Evolutionary conservation across 1,140 invertebrate species (phyloP), one percentile per base, ranked within the genome.

Genomic region (Ceratitis capitata): DNA sequence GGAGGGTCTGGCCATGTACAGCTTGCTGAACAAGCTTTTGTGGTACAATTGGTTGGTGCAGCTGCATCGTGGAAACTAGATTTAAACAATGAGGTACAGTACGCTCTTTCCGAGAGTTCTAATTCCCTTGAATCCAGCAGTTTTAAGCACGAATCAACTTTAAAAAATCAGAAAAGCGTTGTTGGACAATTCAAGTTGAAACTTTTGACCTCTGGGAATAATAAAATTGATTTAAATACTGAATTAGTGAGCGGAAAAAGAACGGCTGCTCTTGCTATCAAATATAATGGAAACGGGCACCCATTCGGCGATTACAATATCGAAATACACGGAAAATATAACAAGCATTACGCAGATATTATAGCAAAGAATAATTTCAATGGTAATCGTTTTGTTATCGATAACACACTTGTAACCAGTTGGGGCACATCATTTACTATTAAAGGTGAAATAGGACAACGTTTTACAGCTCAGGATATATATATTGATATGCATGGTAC

Each of bases 231-330:
- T 39, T 26, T 91, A 2, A 83, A 86, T 61, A 87, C 83, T 0
- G 88, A 87, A 83, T 86, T 88, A 29, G 56, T 69, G 0, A 84
- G 87, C 7, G 88, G 88, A 0, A 87, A 90, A 42, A 90, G 64
- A 49, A 42, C 85, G 0, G 87, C 86, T 19, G 84, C 88, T 0
- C 1, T 91, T 0, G 86, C 83, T 47, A 3, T 91, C 10, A 90
- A 91, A 61, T 89, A 88, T 53, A 83, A 87, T 35, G 85, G 78
- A 5, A 89, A 89, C 56, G 87, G 91, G 82, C 86, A 87, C 39
- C 84, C 86, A 89, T 14, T 89, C 86, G 53, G 87, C 92, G 84
- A 92, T 90, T 89, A 82, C 93, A 39, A 92, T 90, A 32, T 91
- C 7, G 84, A 87, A 19, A 86, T 87, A 4, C 89, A 86, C 19